These are phyloP conservation scores for Mystacides longicornis DNA, from an alignment of 2,888 invertebrate genomes.

Conservation along the genomic window DNA sequence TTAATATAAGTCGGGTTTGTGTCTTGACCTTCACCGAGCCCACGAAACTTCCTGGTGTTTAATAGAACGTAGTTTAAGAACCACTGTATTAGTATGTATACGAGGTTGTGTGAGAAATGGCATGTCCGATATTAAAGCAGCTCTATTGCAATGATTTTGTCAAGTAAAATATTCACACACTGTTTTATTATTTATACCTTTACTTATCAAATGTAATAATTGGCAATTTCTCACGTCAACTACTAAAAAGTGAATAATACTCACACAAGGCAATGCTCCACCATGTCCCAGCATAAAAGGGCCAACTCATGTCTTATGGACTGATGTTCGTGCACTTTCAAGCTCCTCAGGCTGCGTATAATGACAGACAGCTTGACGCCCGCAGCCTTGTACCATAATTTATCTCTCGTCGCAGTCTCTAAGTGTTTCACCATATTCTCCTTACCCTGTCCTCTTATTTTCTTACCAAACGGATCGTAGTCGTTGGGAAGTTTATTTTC, in stretches of 20 bases:
- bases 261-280: slow-evolving; percentile 54
- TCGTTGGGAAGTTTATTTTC: not conserved
- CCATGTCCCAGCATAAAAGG: slow-evolving; percentile 48
- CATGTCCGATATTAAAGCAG: no score
- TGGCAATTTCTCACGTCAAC: no score
- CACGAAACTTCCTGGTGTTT: no score
- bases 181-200: no score
- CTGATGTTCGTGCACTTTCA: slow-evolving; percentile 54
- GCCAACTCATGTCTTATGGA: slow-evolving; percentile 57
- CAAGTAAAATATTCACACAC: no score
- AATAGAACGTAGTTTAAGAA: no score
- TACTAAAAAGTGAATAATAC: slow-evolving; percentile 27
- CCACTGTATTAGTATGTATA: no score
- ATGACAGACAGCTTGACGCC: slow-evolving; percentile 49
- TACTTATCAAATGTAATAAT: no score
- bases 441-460: slow-evolving; percentile 27
- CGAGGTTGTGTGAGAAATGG: no score
- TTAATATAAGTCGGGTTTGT: no score
- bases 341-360: slow-evolving; percentile 42
- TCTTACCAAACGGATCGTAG: slow-evolving; percentile 22
- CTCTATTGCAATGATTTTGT: no score
- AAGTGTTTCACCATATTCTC: slow-evolving; percentile 36
- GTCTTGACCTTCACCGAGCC: no score
- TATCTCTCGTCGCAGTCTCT: slow-evolving; percentile 36
- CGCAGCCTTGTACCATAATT: slow-evolving; percentile 52